phyloP scores from a whole-genome alignment of 2,113 vertebrate species.

The Corythornis cristatus region DNA sequence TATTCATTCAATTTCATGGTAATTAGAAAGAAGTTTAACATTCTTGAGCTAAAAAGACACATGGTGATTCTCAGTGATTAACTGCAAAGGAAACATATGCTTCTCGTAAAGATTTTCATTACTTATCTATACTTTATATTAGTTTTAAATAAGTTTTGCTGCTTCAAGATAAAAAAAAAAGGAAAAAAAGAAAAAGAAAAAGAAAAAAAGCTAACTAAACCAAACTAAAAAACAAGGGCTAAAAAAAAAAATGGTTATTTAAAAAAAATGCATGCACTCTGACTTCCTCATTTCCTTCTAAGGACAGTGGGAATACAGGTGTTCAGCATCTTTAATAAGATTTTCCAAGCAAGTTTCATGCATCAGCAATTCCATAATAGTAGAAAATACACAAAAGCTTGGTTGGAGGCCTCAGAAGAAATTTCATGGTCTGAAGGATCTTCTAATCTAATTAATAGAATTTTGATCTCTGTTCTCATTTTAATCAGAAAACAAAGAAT shows the following conservation, averaged over 20 bases:
- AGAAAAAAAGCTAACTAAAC: background rate
- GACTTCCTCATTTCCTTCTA: background rate
- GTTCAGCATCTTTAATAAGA: background rate
- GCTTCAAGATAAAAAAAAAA: too few relatives aligned
- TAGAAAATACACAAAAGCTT: background rate
- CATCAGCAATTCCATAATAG: background rate
- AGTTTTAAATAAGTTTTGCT: too few relatives aligned
- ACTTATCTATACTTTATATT: too few relatives aligned
- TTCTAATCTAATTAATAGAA: background rate
- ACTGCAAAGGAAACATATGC: too few relatives aligned
- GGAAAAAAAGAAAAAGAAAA: background rate
- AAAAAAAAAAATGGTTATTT: background rate
- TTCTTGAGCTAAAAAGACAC: too few relatives aligned
- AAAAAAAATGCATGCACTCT: background rate
- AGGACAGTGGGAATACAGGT: background rate
- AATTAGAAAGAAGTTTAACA: too few relatives aligned
- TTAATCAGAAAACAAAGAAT: constrained; percentile 19
- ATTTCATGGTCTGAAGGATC: background rate
- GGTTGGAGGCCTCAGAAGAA: background rate
- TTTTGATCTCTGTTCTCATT: background rate
- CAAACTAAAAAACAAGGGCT: background rate
- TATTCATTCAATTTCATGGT: too few relatives aligned
- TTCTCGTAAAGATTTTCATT: too few relatives aligned
- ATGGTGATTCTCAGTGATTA: too few relatives aligned
- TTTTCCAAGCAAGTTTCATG: background rate